Evolutionary conservation across 2,888 invertebrate genomes (phyloP).

Genomic region (Rosalia funebris): DNA sequence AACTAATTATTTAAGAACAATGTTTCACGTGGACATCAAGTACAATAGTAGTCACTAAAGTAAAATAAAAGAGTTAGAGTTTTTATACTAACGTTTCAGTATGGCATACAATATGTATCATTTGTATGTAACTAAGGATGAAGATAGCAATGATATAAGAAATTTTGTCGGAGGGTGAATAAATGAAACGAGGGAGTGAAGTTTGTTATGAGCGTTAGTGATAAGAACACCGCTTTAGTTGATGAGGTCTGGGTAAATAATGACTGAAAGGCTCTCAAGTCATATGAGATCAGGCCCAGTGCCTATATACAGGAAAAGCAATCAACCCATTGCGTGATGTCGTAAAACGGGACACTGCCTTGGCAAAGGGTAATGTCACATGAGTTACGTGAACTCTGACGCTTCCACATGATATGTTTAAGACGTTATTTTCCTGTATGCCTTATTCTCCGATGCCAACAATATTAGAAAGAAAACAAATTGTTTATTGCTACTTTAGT

Average conservation of each 20-base stretch:
- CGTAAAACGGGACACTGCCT: slow-evolving; percentile 57
- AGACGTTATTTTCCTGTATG: slow-evolving; percentile 15
- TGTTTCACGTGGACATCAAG: too few species aligned
- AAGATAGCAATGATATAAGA: too few species aligned
- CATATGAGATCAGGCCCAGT: slow-evolving; percentile 29
- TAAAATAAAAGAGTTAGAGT: too few species aligned
- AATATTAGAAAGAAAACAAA: not conserved
- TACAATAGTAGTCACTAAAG: too few species aligned
- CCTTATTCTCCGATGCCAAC: not conserved
- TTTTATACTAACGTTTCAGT: too few species aligned
- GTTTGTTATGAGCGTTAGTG: slow-evolving; percentile 35
- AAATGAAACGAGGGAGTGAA: slow-evolving; percentile 28
- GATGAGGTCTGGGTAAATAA: slow-evolving; percentile 61
- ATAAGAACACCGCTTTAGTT: slow-evolving; percentile 56
- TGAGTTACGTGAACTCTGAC: slow-evolving; percentile 46
- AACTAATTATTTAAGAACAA: too few species aligned
- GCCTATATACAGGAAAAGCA: slow-evolving; percentile 53
- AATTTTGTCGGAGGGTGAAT: slow-evolving; percentile 32
- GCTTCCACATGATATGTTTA: slow-evolving; percentile 33
- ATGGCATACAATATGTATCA: too few species aligned
- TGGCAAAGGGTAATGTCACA: slow-evolving; percentile 47
- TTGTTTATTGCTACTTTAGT: too few species aligned
- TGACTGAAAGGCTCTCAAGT: slow-evolving; percentile 55
- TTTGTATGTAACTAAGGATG: not conserved
- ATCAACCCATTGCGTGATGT: slow-evolving; percentile 64